phyloP scores from a whole-genome alignment of 2,113 vertebrate genomes.

The Recurvirostra avosetta region DNA sequence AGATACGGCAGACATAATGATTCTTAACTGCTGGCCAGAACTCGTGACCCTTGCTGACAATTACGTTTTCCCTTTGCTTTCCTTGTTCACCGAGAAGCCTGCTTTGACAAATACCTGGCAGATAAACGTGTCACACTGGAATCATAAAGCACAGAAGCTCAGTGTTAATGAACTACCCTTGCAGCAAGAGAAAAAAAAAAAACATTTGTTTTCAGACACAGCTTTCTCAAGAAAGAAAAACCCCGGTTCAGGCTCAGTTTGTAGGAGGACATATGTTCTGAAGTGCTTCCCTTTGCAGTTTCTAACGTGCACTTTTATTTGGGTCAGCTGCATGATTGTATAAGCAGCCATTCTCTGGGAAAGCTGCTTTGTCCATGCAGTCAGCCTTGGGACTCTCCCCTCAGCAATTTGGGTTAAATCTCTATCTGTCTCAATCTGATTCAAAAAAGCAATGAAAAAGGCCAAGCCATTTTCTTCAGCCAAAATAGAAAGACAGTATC shows the following conservation, averaged over 20 bases:
- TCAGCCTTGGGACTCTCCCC: not conserved
- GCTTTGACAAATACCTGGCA: not conserved
- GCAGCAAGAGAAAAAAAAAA: not conserved
- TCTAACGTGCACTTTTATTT: not conserved
- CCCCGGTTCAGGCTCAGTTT: not conserved
- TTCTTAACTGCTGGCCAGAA: not conserved
- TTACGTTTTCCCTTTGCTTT: not conserved
- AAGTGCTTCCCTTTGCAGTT: not conserved
- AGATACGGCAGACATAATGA: rapidly evolving
- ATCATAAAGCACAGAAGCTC: not conserved
- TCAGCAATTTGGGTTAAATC: not conserved
- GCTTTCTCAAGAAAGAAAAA: not conserved
- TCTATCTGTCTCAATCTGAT: not conserved
- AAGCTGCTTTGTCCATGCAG: not conserved
- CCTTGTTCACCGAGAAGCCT: not conserved
- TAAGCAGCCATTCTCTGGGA: not conserved
- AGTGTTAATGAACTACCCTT: not conserved
- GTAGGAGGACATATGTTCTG: not conserved
- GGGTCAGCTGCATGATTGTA: not conserved
- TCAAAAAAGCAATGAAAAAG: not conserved
- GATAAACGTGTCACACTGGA: not conserved
- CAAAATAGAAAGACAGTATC: not conserved
- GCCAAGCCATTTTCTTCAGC: not conserved
- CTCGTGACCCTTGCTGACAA: not conserved
- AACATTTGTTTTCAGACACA: not conserved